Evolutionary conservation across 2,888 invertebrate genomes (phyloP).

Genomic region (Watsonalla cultraria): DNA sequence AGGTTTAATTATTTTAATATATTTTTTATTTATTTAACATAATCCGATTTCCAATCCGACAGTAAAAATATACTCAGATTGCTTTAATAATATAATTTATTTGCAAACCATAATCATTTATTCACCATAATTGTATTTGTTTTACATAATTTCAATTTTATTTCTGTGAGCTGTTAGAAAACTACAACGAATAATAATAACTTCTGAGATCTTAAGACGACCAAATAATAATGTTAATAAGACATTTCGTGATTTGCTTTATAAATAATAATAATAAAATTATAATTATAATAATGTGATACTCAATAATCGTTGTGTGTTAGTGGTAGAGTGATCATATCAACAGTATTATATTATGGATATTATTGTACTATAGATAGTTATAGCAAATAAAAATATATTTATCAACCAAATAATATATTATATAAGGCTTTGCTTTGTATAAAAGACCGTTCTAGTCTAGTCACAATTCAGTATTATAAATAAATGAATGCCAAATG

Average conservation of each 20-base stretch:
- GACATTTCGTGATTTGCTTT: too few relatives aligned
- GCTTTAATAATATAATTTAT: too few relatives aligned
- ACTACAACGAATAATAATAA: neutral
- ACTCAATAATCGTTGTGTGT: constrained; percentile 30
- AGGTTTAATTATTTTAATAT: too few relatives aligned
- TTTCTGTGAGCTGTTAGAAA: too few relatives aligned
- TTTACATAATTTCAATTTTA: too few relatives aligned
- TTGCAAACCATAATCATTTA: too few relatives aligned
- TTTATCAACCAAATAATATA: neutral
- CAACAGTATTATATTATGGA: constrained; percentile 22
- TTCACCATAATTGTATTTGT: too few relatives aligned
- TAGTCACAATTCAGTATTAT: neutral
- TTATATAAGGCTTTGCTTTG: constrained; percentile 3
- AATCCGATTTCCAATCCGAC: too few relatives aligned
- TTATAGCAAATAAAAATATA: constrained; percentile 19
- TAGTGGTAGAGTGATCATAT: constrained; percentile 50
- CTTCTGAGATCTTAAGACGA: constrained; percentile 43
- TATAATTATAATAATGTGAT: constrained; percentile 35
- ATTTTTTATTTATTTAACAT: too few relatives aligned
- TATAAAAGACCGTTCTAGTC: neutral
- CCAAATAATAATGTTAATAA: constrained; percentile 38
- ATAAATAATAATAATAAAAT: constrained; percentile 10
- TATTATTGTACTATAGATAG: constrained; percentile 18
- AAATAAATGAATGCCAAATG: constrained; percentile 28
- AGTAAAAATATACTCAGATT: neutral